These are phyloP conservation scores for Bradynema listronoti DNA, from an alignment of 1,140 invertebrate genomes.

Conservation along the genomic window DNA sequence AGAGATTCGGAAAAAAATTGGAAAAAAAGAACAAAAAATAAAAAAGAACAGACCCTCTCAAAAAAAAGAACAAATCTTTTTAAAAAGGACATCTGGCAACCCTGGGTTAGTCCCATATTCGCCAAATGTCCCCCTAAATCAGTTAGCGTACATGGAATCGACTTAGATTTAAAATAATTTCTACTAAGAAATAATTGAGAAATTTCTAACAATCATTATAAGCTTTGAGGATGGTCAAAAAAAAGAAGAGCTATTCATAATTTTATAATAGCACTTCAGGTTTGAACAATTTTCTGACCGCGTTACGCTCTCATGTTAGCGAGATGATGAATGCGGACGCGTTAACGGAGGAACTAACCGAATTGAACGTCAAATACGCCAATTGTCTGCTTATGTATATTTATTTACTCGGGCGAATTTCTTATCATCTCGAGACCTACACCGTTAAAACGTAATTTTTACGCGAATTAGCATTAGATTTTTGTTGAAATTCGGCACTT, in stretches of 20 bases:
- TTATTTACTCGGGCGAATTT: slow-evolving; percentile 19
- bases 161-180: no score
- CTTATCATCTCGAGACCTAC: slow-evolving; percentile 19
- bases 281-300: slow-evolving; percentile 8
- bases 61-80: no score
- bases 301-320: slow-evolving; percentile 8
- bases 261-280: slow-evolving; percentile 10
- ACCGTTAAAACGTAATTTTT: slow-evolving; percentile 19
- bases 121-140: no score
- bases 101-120: no score
- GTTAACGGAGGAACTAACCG: slow-evolving; percentile 9
- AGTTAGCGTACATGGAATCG: no score
- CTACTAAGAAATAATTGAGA: no score
- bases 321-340: slow-evolving; percentile 7
- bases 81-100: no score
- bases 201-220: no score
- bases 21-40: no score
- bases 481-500: no score
- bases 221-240: no score
- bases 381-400: slow-evolving; percentile 26
- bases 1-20: slow-evolving; percentile 8
- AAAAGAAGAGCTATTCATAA: neutral
- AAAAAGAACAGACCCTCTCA: no score
- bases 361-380: slow-evolving; percentile 17
- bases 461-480: neutral